phyloP scores from a whole-genome alignment of 2,113 vertebrate species.

The Mormyrus lacerda region DNA sequence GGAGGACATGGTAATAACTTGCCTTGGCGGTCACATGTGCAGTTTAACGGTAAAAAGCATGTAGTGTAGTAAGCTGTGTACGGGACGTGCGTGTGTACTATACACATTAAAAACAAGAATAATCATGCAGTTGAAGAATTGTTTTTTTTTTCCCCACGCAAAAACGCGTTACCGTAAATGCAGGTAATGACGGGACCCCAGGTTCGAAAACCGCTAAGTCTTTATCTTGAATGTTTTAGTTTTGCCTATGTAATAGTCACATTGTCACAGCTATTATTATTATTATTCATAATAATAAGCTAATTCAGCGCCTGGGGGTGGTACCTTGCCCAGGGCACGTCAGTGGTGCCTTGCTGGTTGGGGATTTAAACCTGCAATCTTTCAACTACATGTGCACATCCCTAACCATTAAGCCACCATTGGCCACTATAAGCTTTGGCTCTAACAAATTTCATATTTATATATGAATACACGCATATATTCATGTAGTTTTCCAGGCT shows the following conservation, averaged over 20 bases:
- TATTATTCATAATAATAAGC: no score
- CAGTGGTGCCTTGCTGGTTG: no score
- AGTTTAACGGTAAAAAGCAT: conserved; percentile 26
- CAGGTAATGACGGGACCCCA: background rate
- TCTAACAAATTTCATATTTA: background rate
- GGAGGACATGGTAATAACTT: conserved; percentile 7
- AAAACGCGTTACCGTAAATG: background rate
- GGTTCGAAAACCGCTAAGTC: background rate
- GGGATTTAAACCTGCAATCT: no score
- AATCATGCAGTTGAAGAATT: background rate
- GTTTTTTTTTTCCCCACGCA: background rate
- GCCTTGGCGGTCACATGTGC: conserved; percentile 14
- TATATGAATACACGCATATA: background rate
- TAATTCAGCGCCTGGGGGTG: no score
- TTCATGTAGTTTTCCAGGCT: background rate
- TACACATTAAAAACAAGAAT: background rate
- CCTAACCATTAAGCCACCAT: no score
- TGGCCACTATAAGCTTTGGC: no score
- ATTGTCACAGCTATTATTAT: background rate
- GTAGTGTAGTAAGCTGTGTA: background rate
- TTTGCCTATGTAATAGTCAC: background rate
- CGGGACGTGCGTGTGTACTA: background rate
- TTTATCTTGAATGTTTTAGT: background rate
- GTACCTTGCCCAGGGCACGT: no score
- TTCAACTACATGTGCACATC: no score